Percentiles rank a stretch among this genome's conserved stretches.
These are phyloP conservation scores for Gephyroberyx darwinii DNA, from an alignment of 2,797 vertebrate species.

Conservation along the genomic window DNA sequence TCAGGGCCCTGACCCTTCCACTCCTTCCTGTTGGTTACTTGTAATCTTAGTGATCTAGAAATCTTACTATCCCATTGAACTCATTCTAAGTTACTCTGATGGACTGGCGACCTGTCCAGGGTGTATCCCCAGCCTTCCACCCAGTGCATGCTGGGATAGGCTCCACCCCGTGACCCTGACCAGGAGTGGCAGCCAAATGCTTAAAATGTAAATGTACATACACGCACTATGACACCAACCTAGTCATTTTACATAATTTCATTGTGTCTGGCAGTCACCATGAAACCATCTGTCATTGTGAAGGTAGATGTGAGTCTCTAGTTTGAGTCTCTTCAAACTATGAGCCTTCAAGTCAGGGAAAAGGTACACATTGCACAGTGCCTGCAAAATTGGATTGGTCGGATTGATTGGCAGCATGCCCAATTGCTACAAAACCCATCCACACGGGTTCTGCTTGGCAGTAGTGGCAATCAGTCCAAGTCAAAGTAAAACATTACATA, in stretches of 20 bases:
- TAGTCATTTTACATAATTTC: constrained; percentile 11
- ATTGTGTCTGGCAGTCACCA: constrained; percentile 3
- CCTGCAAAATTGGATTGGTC: constrained; percentile 1
- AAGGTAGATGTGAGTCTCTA: constrained; percentile 3
- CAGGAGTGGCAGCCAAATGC: no score
- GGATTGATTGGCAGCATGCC: constrained; percentile 13
- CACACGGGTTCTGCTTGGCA: constrained; percentile 36
- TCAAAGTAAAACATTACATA: constrained; percentile 58
- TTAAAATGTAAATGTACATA: no score
- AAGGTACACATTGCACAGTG: constrained; percentile 2
- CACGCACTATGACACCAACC: not conserved
- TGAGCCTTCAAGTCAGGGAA: not conserved
- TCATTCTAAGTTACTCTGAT: no score
- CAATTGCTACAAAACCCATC: constrained; percentile 3
- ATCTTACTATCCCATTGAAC: no score
- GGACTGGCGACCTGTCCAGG: no score
- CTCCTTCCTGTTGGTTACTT: no score
- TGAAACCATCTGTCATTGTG: constrained; percentile 10
- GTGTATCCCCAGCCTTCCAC: no score
- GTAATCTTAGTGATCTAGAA: no score
- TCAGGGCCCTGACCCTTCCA: not conserved
- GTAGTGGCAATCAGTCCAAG: constrained; percentile 1
- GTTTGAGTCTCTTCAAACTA: not conserved
- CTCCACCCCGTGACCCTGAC: no score
- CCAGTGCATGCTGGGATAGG: no score